phyloP scores from a whole-genome alignment of 2,888 invertebrate species.

The Craniophora ligustri region DNA sequence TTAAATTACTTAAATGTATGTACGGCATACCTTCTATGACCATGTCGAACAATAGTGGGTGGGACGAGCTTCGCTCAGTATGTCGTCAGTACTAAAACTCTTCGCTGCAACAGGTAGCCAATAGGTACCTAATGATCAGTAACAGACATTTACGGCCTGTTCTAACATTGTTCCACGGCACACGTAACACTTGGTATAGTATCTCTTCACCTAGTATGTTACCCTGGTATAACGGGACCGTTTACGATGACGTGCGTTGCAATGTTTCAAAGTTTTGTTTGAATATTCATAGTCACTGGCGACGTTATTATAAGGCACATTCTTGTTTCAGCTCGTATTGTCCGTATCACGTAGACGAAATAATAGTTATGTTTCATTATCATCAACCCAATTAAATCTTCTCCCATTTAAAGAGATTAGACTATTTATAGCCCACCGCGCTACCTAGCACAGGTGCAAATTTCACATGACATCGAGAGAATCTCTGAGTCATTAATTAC shows the following conservation, averaged over 20 bases:
- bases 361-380: too few species aligned
- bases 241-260: conserved; percentile 16
- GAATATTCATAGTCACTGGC: conserved; percentile 34
- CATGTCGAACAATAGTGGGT: not conserved
- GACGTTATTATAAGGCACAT: conserved; percentile 1
- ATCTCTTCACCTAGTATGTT: conserved; percentile 27
- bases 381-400: too few species aligned
- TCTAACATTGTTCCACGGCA: conserved; percentile 15
- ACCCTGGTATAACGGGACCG: conserved; percentile 35
- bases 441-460: too few species aligned
- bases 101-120: too few species aligned
- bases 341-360: too few species aligned
- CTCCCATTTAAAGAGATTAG: too few species aligned
- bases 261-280: conserved; percentile 17
- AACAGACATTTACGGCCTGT: conserved; percentile 12
- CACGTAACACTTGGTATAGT: conserved; percentile 29
- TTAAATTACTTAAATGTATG: too few species aligned
- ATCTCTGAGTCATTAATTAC: too few species aligned
- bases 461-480: too few species aligned
- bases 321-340: conserved; percentile 4
- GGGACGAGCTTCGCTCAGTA: not conserved
- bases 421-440: too few species aligned
- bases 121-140: conserved; percentile 8
- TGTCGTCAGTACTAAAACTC: not conserved
- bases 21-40: not conserved